These are phyloP conservation scores for Pseudopodoces humilis DNA, from an alignment of 2,113 vertebrate species.

Conservation along the genomic window DNA sequence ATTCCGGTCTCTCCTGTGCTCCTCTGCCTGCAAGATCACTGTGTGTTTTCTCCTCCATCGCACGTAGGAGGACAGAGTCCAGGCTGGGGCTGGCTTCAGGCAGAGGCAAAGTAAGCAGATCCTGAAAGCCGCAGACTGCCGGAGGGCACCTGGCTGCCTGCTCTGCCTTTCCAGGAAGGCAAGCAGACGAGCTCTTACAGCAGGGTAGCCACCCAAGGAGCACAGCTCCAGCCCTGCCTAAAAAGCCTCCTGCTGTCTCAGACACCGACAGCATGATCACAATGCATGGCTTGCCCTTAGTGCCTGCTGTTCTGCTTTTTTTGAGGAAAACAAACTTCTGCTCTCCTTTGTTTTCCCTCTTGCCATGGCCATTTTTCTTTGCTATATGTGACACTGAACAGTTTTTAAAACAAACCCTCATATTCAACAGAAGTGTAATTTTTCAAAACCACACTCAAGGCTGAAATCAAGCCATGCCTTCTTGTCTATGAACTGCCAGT, in stretches of 20 bases:
- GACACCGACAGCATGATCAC: background rate
- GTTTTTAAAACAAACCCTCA: background rate
- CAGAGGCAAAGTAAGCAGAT: constrained; percentile 21
- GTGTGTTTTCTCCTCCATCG: background rate
- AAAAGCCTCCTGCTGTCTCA: constrained; percentile 14
- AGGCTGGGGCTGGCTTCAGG: constrained; percentile 11
- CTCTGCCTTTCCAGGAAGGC: constrained; percentile 49
- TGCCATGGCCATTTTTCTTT: constrained; percentile 5
- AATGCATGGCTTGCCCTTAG: background rate
- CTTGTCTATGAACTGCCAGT: background rate
- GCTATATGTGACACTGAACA: background rate
- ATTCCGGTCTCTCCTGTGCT: background rate
- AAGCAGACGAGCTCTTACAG: background rate
- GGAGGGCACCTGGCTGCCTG: constrained; percentile 53
- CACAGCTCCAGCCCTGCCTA: background rate
- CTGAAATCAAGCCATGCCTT: background rate
- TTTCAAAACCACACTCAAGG: background rate
- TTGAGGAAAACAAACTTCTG: background rate
- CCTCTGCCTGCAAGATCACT: background rate
- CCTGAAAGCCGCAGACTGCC: background rate
- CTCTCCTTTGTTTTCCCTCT: constrained; percentile 8
- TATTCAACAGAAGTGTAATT: background rate
- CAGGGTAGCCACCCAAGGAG: constrained; percentile 11
- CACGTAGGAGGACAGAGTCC: background rate
- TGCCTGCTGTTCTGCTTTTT: background rate